phyloP scores from a whole-genome alignment of 2,888 invertebrate genomes.

The Dynastes tityus region DNA sequence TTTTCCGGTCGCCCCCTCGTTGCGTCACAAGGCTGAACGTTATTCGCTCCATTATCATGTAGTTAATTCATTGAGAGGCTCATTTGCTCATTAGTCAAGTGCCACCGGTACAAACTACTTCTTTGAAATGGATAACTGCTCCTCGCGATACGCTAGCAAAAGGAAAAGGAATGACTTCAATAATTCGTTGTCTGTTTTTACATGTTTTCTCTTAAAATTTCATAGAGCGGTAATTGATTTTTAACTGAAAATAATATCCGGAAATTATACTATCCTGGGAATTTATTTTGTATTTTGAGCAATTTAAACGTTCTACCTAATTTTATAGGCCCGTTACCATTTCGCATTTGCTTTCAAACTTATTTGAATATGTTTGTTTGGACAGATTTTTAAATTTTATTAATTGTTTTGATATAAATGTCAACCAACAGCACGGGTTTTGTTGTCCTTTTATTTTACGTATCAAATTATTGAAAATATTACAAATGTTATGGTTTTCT shows the following conservation, averaged over 20 bases:
- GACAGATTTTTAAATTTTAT: too few relatives aligned
- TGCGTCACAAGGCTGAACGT: slow-evolving; percentile 67
- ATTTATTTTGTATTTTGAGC: background rate
- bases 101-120: slow-evolving; percentile 56
- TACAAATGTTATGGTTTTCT: too few relatives aligned
- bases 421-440: too few relatives aligned
- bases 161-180: slow-evolving; percentile 5
- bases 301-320: background rate
- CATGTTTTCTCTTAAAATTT: background rate
- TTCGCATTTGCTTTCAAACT: too few relatives aligned
- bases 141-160: background rate
- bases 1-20: slow-evolving; percentile 67
- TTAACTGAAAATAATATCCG: background rate
- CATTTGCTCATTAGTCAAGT: slow-evolving; percentile 60
- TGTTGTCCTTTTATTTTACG: too few relatives aligned
- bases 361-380: too few relatives aligned
- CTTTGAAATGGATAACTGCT: slow-evolving; percentile 50
- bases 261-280: background rate
- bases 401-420: too few relatives aligned
- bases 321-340: too few relatives aligned
- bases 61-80: slow-evolving; percentile 68
- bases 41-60: slow-evolving; percentile 67
- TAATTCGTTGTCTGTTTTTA: background rate
- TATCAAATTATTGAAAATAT: too few relatives aligned
- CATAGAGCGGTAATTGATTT: background rate